Evolutionary conservation across 2,113 vertebrate genomes (phyloP).

Genomic region (Pseudorasbora parva): DNA sequence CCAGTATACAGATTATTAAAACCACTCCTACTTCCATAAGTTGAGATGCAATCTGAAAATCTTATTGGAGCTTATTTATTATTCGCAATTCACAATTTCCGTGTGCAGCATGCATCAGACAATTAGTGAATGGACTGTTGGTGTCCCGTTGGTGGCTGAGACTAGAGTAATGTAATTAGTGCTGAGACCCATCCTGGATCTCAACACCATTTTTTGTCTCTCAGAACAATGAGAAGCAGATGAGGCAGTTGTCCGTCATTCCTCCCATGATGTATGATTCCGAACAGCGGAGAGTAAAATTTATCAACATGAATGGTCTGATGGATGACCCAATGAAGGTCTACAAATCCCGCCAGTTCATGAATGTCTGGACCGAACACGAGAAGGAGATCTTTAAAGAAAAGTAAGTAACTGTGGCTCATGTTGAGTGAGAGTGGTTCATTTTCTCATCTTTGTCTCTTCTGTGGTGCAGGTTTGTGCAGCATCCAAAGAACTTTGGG

Average conservation of each 20-base stretch:
- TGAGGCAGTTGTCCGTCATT: constrained; percentile 97
- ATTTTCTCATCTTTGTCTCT: constrained; percentile 6
- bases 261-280: constrained; percentile 99
- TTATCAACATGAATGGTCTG: constrained; percentile 98
- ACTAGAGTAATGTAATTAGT: not conserved
- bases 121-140: not conserved
- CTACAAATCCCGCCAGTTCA: constrained; percentile 98
- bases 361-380: constrained; percentile 99
- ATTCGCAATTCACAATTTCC: not conserved
- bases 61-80: not conserved
- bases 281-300: constrained; percentile 95
- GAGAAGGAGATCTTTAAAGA: constrained; percentile 99
- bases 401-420: constrained; percentile 82
- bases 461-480: constrained; percentile 86
- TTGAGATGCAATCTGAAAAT: not conserved
- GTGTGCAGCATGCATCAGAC: not conserved
- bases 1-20: not conserved
- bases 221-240: constrained; percentile 99
- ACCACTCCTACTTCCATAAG: not conserved
- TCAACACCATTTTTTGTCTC: constrained; percentile 16
- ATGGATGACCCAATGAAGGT: constrained; percentile 99
- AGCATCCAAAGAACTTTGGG: constrained; percentile 98
- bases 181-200: constrained; percentile 2
- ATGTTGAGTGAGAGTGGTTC: not conserved
- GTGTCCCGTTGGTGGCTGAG: not conserved